A percentile compares a stretch with the other conserved stretches of the same genome.
Evolutionary conservation across 1,140 invertebrate species (phyloP).

Genomic region (Bactericera cockerelli): DNA sequence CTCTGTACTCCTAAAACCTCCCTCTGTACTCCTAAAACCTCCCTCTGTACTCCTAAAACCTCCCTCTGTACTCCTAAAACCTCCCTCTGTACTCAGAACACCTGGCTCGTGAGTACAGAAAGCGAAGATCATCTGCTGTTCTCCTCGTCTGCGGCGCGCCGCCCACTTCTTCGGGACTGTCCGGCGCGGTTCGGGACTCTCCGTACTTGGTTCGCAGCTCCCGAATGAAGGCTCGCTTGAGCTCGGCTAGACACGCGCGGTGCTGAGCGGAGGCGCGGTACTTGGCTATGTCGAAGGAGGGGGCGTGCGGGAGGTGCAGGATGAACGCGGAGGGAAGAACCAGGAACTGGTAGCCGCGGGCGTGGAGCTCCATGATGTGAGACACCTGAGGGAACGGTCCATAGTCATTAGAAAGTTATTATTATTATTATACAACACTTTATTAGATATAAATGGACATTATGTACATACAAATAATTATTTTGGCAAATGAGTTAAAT

Average conservation of each 20-base stretch:
- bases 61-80: too few species aligned
- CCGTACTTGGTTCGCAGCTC: slow-evolving; percentile 39
- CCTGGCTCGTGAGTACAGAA: neutral
- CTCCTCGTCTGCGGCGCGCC: slow-evolving; percentile 20
- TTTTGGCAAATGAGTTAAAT: too few species aligned
- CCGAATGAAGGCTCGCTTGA: slow-evolving; percentile 68
- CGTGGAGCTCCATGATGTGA: slow-evolving; percentile 76
- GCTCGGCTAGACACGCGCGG: slow-evolving; percentile 63
- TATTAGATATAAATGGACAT: too few species aligned
- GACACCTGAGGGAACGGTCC: slow-evolving; percentile 31
- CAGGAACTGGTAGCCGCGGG: slow-evolving; percentile 62
- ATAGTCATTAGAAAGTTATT: too few species aligned
- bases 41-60: too few species aligned
- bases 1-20: too few species aligned
- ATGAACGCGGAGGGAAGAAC: slow-evolving; percentile 84
- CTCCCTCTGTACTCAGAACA: too few species aligned
- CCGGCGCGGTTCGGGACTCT: too few species aligned
- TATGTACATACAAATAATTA: too few species aligned
- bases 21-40: too few species aligned
- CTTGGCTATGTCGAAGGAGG: slow-evolving; percentile 79
- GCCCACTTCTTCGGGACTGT: too few species aligned
- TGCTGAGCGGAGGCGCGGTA: slow-evolving; percentile 68
- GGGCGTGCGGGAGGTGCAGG: slow-evolving; percentile 82
- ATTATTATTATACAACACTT: too few species aligned
- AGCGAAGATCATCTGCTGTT: slow-evolving; percentile 16